Evolutionary conservation across 1,140 invertebrate genomes (phyloP).

Genomic region (Phortica variegata): DNA sequence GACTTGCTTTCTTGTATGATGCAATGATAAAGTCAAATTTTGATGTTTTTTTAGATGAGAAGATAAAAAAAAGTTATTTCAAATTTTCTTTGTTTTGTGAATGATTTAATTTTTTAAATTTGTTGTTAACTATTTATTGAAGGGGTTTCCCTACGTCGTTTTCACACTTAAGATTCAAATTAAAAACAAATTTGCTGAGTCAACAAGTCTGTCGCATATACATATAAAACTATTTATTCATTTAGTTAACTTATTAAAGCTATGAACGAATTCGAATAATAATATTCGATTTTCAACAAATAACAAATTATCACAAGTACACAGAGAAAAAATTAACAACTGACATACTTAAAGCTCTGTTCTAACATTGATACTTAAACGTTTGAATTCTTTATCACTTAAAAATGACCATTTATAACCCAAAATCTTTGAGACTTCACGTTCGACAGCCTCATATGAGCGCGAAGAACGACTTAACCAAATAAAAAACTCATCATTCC

Average conservation of each 20-base stretch:
- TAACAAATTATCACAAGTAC: conserved; percentile 27
- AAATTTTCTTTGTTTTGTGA: conserved; percentile 23
- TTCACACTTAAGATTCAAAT: too few relatives aligned
- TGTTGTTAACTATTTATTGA: conserved; percentile 4
- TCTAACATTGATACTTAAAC: conserved; percentile 41
- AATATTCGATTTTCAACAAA: conserved; percentile 2
- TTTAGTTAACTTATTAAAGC: conserved; percentile 33
- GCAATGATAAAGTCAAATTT: conserved; percentile 35
- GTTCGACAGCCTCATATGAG: conserved; percentile 67
- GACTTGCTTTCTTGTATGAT: conserved; percentile 36
- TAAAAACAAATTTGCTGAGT: conserved; percentile 10
- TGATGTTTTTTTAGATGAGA: too few relatives aligned
- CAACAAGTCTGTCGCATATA: conserved; percentile 4
- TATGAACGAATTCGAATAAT: conserved; percentile 30
- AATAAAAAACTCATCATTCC: conserved; percentile 67
- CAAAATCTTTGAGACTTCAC: conserved; percentile 70
- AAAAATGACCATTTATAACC: conserved; percentile 72
- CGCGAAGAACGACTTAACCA: conserved; percentile 66
- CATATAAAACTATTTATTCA: conserved; percentile 26
- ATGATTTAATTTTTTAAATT: conserved; percentile 37
- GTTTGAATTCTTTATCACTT: conserved; percentile 71
- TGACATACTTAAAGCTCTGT: conserved; percentile 13
- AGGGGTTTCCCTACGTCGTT: conserved; percentile 21
- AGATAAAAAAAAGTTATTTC: conserved; percentile 14
- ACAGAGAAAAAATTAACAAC: not conserved